Evolutionary conservation across 2,113 vertebrate genomes (phyloP), one percentile per base, ranked within the genome.

Genomic region (Plestiodon gilberti): DNA sequence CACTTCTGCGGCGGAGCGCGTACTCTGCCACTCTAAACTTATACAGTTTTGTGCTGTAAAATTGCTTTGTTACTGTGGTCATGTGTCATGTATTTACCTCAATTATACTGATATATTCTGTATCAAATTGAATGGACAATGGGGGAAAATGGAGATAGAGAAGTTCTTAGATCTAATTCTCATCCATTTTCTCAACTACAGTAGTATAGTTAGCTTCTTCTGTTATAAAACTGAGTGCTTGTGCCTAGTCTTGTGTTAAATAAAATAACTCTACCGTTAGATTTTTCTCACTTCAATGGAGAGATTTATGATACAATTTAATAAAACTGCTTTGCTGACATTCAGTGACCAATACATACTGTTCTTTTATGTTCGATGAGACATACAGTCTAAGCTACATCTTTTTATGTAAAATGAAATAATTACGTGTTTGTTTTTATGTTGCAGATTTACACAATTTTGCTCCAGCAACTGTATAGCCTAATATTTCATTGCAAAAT

Each of bases 371-470:
- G 4, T n/a, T 59, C 38, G 15, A 82, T 25, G 52, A 38, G 22
- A 70, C 78, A 83, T 64, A 23, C 59, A 52, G 89, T 33, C 0
- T 61, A 79, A 67, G 38, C 22, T 7, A 65, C 30, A n/a, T 55
- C 81, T 81, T 22, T 92, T 84, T 67, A 65, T 80, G 30, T 64
- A 65, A 10, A 48, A 65, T n/a, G 79, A 81, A 82, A 62, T 90
- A 83, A 84, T 90, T 91, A 92, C 71, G 76, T 91, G 35, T 67
- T 43, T 25, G 9, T 81, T 57, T 85, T 93, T 80, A 87, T 90
- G 43, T 52, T 86, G 81, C 40, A 93, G 81, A 28, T 30, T 82
- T 82, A 38, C 17, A 59, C 1, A 13, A 15, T 9, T 40, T 13
- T 78, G 77, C 28, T 8, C n/a, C 59, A 61, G 20, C 18, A 35